These are phyloP conservation scores for Xenus cinereus DNA, from an alignment of 2,113 vertebrate species.

Conservation along the genomic window DNA sequence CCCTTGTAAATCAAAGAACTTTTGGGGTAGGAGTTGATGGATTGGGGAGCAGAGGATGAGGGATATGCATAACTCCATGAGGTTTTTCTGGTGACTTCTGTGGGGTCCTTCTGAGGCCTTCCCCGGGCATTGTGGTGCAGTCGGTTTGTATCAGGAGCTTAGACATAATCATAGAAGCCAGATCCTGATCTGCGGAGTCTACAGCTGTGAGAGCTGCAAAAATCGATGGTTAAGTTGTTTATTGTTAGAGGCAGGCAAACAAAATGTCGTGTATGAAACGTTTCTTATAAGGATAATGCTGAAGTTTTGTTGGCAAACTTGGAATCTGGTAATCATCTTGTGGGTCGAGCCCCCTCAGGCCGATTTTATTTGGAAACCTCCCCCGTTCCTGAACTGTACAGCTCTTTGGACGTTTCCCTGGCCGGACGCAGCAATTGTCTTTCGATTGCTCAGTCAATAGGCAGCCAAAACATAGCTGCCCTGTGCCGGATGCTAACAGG, in stretches of 20 bases:
- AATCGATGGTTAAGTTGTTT: not conserved
- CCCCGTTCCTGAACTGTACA: not conserved
- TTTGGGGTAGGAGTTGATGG: not conserved
- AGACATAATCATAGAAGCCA: not conserved
- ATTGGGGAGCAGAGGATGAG: not conserved
- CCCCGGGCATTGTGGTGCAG: not conserved
- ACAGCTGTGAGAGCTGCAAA: not conserved
- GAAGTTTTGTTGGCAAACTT: not conserved
- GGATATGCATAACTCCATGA: not conserved
- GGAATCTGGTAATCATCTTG: not conserved
- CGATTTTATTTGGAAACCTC: not conserved
- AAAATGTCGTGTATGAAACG: not conserved
- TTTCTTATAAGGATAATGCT: not conserved
- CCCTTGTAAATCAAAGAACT: not conserved
- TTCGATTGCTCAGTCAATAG: not conserved
- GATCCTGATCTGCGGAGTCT: not conserved
- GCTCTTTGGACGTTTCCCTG: rapidly evolving
- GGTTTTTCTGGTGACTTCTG: not conserved
- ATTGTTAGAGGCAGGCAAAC: not conserved
- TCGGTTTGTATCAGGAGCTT: not conserved
- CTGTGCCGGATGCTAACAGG: conserved; percentile 28
- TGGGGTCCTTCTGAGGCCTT: not conserved
- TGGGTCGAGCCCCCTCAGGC: not conserved
- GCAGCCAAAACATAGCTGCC: not conserved
- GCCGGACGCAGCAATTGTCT: not conserved